Evolutionary conservation across 2,113 vertebrate genomes (phyloP), one percentile per base, ranked within the genome.

Genomic region (Heteronetta atricapilla): DNA sequence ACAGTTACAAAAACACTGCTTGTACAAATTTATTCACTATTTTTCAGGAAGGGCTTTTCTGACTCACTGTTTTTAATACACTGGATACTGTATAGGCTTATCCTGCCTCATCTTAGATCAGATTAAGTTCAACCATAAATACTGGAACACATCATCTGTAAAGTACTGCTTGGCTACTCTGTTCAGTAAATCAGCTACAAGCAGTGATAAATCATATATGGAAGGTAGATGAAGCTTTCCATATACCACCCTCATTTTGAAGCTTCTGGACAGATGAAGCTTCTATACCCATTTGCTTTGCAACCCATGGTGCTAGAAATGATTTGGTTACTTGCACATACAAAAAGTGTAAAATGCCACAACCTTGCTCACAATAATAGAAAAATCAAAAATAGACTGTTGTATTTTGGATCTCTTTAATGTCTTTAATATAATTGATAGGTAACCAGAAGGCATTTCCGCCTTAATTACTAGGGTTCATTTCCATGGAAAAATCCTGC

Each of bases 21-120:
- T 82, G 69, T 36, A 92, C 48, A 92, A 82, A 90, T 96, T 84
- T 93, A 89, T 90, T 93, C 94, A 78, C 80, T 86, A 66, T 74
- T 91, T 95, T 77, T 90, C 52, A 81, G 44, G 16, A 28, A 68
- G 23, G 58, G 58, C 4, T 87, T 76, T 84, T 91, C 93, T 89
- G 89, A 95, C 59, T 89, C 69, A 72, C 12, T 91, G 77, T 70
- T 95, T 95, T 85, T 92, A 91, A 94, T 29, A n/a, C 70, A 64
- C 44, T 87, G 48, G 59, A 69, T 36, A 77, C 34, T n/a, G 18
- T 82, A 91, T 40, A 82, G 55, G 48, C 70, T 92, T 93, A 91
- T 83, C 13, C 17, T 46, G 70, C 55, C 59, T 93, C 89, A 91
- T 73, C 81, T 95, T 92, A 58, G 38, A 90, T 76, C 25, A 67